Conservation (phyloP, 2,797 vertebrate species). For the Streptopelia turtur region DNA sequence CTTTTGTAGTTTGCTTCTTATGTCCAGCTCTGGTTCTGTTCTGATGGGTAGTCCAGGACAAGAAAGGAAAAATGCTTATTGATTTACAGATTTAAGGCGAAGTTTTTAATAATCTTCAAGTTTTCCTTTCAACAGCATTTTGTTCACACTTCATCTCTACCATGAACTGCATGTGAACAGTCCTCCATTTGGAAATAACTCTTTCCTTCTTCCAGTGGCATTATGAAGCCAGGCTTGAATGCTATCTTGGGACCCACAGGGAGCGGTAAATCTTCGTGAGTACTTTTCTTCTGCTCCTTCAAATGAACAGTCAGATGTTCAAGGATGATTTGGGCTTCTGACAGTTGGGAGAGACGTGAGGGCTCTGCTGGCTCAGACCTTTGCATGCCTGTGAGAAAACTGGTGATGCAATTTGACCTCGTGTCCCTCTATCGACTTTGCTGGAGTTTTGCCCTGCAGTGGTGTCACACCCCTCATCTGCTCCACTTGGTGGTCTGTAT, state of each 20-base stretch:
- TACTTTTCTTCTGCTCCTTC: slow-evolving; percentile 55
- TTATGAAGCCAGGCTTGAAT: slow-evolving; percentile 87
- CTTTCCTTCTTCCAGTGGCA: slow-evolving; percentile 79
- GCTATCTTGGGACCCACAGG: slow-evolving; percentile 87
- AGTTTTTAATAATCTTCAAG: background rate
- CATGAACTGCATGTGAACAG: background rate
- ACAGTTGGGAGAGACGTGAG: background rate
- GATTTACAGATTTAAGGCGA: background rate
- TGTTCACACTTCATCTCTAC: background rate
- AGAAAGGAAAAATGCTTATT: background rate
- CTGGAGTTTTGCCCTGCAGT: background rate
- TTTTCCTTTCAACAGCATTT: slow-evolving; percentile 3
- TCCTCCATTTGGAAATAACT: slow-evolving; percentile 13
- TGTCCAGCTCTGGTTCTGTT: background rate
- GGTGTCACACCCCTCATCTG: background rate
- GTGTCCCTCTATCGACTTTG: background rate
- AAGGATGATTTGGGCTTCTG: background rate
- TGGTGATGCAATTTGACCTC: background rate
- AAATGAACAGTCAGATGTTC: background rate
- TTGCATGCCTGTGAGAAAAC: background rate
- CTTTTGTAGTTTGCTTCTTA: background rate
- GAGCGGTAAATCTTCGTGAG: slow-evolving; percentile 88
- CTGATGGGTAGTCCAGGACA: background rate
- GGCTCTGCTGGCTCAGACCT: background rate
- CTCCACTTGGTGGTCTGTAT: fast-evolving